Evolutionary conservation across 2,113 vertebrate genomes (phyloP).

Genomic region (Apodemus speciosus): DNA sequence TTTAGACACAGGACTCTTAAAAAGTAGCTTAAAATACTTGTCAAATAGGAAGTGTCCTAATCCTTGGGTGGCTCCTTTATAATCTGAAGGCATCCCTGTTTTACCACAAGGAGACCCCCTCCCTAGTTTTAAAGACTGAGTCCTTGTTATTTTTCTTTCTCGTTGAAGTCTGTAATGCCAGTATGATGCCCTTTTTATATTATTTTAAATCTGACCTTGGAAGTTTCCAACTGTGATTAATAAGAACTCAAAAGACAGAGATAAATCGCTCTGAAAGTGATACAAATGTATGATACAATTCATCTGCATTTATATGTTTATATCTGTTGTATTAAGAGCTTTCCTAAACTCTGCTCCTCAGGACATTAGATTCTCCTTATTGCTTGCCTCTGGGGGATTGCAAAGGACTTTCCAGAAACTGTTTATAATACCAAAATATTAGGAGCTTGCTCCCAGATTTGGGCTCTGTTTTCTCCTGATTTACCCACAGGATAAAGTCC

Average conservation of each 20-base stretch:
- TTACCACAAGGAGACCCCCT: neutral
- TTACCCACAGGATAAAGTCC: neutral
- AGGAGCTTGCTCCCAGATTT: neutral
- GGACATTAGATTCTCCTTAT: neutral
- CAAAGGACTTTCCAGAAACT: neutral
- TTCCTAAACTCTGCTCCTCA: neutral
- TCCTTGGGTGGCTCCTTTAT: neutral
- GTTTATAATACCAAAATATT: neutral
- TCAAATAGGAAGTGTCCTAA: neutral
- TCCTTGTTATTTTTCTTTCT: neutral
- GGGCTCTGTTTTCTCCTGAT: neutral
- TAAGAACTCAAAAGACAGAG: neutral
- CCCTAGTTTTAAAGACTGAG: neutral
- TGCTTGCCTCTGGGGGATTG: neutral
- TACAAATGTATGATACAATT: neutral
- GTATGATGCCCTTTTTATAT: neutral
- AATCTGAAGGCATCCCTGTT: neutral
- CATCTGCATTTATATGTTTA: neutral
- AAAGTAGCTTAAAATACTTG: neutral
- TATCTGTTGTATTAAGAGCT: neutral
- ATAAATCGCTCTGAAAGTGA: neutral
- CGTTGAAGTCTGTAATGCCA: neutral
- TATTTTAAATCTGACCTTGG: slow-evolving; percentile 23
- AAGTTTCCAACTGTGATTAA: neutral
- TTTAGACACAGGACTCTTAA: neutral